These are phyloP conservation scores for Microtus oregoni DNA, from an alignment of 2,113 vertebrate species.

Conservation along the genomic window DNA sequence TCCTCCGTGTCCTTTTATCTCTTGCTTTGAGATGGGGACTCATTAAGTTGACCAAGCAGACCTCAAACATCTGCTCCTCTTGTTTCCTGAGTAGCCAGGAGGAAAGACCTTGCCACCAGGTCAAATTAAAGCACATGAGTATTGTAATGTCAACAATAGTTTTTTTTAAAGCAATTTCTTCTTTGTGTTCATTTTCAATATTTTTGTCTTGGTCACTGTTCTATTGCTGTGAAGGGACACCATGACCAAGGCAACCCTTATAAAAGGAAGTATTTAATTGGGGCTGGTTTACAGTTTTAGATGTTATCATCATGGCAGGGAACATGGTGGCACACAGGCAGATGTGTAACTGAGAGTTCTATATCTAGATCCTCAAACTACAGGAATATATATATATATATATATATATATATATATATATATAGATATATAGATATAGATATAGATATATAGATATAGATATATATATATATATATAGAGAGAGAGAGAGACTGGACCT, in stretches of 20 bases:
- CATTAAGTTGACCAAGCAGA: neutral
- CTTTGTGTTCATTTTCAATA: neutral
- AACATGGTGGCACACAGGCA: neutral
- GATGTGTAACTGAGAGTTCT: neutral
- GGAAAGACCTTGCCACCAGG: neutral
- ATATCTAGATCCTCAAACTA: neutral
- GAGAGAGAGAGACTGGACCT: no score
- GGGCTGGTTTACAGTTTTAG: neutral
- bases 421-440: neutral
- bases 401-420: no score
- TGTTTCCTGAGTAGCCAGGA: neutral
- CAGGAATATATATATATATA: no score
- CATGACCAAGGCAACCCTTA: neutral
- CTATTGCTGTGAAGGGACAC: neutral
- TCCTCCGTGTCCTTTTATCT: neutral
- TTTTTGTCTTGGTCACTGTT: constrained; percentile 11
- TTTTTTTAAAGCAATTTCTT: neutral
- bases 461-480: neutral
- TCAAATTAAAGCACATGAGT: neutral
- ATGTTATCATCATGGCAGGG: neutral
- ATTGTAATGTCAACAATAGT: neutral
- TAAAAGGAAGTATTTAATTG: neutral
- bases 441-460: no score
- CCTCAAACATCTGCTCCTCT: neutral
- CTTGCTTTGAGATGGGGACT: neutral